A percentile compares a stretch with the other conserved stretches of the same genome.
Evolutionary conservation across 2,888 invertebrate genomes (phyloP).

Genomic region (Lumbricus terrestris): DNA sequence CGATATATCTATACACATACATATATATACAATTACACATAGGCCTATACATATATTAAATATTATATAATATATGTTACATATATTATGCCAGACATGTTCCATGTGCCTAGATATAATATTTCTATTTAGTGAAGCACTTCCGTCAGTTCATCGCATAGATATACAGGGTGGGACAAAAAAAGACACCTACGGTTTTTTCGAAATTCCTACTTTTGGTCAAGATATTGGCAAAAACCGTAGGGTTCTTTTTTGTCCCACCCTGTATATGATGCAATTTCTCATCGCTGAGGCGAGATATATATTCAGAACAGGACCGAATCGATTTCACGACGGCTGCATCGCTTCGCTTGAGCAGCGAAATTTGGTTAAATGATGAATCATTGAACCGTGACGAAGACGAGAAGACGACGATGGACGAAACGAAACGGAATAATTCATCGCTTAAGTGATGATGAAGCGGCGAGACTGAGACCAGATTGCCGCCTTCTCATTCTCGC

Average conservation of each 20-base stretch:
- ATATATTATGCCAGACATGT: neutral
- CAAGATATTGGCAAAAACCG: too few relatives aligned
- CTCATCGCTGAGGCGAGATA: neutral
- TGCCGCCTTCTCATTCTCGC: neutral
- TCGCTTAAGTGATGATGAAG: neutral
- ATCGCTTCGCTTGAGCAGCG: neutral
- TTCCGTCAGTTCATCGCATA: too few relatives aligned
- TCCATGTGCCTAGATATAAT: neutral
- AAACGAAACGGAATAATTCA: neutral
- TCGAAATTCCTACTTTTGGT: too few relatives aligned
- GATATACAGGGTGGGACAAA: too few relatives aligned
- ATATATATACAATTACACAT: too few relatives aligned
- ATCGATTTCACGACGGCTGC: neutral
- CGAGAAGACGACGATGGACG: neutral
- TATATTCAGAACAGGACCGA: neutral
- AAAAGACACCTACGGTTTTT: too few relatives aligned
- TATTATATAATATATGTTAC: too few relatives aligned
- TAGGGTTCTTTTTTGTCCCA: too few relatives aligned
- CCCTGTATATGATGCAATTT: neutral
- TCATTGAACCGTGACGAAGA: neutral
- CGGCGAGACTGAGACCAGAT: neutral
- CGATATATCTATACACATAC: too few relatives aligned
- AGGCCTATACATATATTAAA: too few relatives aligned
- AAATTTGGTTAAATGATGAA: neutral
- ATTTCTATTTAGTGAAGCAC: too few relatives aligned